phyloP scores from a whole-genome alignment of 2,113 vertebrate species.

The Pionites leucogaster region DNA sequence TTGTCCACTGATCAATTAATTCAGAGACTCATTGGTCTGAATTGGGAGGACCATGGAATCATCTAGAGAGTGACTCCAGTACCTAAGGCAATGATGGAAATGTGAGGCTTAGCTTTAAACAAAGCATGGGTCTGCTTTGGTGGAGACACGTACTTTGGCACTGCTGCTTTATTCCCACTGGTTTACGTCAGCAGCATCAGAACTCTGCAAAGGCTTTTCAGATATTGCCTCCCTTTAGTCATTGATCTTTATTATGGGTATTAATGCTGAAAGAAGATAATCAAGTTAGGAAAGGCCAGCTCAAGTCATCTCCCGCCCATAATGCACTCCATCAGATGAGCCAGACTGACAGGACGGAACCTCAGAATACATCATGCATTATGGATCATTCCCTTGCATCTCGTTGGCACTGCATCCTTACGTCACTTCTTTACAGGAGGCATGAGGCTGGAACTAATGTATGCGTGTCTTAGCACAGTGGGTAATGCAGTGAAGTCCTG shows the following conservation, averaged over 20 bases:
- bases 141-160: neutral
- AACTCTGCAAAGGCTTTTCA: neutral
- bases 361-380: neutral
- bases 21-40: neutral
- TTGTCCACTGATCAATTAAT: neutral
- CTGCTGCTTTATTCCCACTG: neutral
- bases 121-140: neutral
- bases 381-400: neutral
- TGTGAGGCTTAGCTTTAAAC: neutral
- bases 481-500: slow-evolving; percentile 27
- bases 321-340: neutral
- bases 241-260: neutral
- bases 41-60: neutral
- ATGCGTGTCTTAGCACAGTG: slow-evolving; percentile 44
- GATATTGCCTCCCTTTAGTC: neutral
- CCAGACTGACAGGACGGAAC: neutral
- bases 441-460: slow-evolving; percentile 36
- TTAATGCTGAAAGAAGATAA: neutral
- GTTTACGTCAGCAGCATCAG: neutral
- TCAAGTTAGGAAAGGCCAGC: neutral
- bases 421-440: slow-evolving; percentile 31
- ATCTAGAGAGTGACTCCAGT: neutral
- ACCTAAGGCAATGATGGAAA: neutral
- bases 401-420: slow-evolving; percentile 37
- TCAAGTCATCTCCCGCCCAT: neutral